Percentiles rank a stretch among this genome's conserved stretches.
Evolutionary conservation across 2,888 invertebrate genomes (phyloP).

Genomic region (Agrotis exclamationis): DNA sequence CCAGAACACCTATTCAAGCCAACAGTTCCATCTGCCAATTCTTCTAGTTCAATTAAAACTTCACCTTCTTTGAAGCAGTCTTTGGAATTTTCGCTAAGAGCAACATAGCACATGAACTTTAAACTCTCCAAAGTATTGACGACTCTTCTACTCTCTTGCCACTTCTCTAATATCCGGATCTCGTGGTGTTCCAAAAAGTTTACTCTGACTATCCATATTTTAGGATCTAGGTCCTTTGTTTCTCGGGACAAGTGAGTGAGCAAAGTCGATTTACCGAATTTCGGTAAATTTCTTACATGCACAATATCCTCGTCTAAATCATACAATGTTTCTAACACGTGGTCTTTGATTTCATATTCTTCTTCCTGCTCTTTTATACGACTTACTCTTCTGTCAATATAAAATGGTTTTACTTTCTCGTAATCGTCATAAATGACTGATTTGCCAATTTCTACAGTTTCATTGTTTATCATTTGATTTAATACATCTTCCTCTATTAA

Average conservation of each 20-base stretch:
- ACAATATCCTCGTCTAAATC: slow-evolving; percentile 39
- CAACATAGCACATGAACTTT: slow-evolving; percentile 15
- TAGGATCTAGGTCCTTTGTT: slow-evolving; percentile 42
- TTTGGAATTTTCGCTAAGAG: background rate
- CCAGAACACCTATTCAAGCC: background rate
- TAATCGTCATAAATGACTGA: background rate
- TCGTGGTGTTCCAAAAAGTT: slow-evolving; percentile 34
- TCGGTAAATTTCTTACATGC: slow-evolving; percentile 41
- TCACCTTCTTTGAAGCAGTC: background rate
- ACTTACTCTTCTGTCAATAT: slow-evolving; percentile 28
- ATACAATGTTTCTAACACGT: slow-evolving; percentile 29
- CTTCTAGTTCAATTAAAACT: background rate
- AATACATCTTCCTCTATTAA: slow-evolving; percentile 32
- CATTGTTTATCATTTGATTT: slow-evolving; percentile 33
- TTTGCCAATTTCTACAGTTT: slow-evolving; percentile 19
- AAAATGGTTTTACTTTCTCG: slow-evolving; percentile 14
- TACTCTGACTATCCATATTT: slow-evolving; percentile 52
- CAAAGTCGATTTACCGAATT: slow-evolving; percentile 63
- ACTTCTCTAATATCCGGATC: slow-evolving; percentile 19
- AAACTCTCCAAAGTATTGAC: slow-evolving; percentile 21
- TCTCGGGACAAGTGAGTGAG: slow-evolving; percentile 51
- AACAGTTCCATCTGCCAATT: background rate
- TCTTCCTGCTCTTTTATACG: background rate
- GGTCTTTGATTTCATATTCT: background rate
- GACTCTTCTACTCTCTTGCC: slow-evolving; percentile 13